phyloP scores from a whole-genome alignment of 2,113 vertebrate species.

The Mormoops blainvillei region DNA sequence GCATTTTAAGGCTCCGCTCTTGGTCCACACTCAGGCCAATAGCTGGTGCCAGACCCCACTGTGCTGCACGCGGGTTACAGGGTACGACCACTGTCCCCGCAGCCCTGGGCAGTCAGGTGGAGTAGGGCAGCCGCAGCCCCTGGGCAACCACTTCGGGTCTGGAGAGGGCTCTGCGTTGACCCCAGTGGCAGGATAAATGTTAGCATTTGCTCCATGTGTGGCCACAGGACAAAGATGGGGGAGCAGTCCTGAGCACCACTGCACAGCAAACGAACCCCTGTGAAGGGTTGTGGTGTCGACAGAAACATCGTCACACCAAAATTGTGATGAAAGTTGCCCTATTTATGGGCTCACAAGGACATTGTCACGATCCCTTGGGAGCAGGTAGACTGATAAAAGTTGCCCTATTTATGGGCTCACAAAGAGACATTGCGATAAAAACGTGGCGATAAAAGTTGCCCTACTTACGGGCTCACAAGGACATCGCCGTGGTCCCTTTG shows the following conservation, averaged over 20 bases:
- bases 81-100: not conserved
- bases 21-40: not conserved
- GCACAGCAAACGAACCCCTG: not conserved
- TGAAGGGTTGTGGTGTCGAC: not conserved
- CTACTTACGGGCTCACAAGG: not conserved
- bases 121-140: not conserved
- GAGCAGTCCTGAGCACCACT: rapidly evolving
- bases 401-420: not conserved
- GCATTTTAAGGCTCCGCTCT: not conserved
- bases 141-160: not conserved
- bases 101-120: rapidly evolving
- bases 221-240: rapidly evolving
- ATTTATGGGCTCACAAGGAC: not conserved
- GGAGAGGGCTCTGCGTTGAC: not conserved
- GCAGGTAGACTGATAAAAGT: no score
- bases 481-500: not conserved
- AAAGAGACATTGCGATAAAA: not conserved
- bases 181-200: not conserved
- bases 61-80: not conserved
- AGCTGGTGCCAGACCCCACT: not conserved
- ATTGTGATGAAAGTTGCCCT: not conserved
- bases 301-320: no score
- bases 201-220: not conserved
- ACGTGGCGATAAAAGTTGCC: not conserved
- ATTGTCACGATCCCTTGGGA: not conserved